Evolutionary conservation across 35 echinoderm and acorn worm genomes (phyloP).

Genomic region (Nesometra sesokonis): DNA sequence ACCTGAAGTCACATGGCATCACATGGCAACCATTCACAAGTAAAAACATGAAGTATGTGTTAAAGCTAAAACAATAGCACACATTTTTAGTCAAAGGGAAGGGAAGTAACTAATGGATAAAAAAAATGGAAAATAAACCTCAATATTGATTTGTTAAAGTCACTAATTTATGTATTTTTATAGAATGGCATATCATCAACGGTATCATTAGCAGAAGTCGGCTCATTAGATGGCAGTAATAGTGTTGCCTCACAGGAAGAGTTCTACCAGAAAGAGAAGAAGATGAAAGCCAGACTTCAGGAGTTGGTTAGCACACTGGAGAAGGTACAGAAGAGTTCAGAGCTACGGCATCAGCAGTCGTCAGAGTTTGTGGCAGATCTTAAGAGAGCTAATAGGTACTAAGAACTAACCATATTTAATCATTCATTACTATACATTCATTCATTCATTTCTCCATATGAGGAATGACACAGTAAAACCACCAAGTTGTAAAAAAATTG

Average conservation of each 20-base stretch:
- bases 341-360: slow-evolving; percentile 93
- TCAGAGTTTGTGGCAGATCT: slow-evolving; percentile 96
- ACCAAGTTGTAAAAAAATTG: no score
- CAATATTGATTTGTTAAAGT: no score
- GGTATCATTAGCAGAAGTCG: slow-evolving; percentile 67
- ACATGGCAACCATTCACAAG: no score
- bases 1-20: no score
- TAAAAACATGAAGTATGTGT: no score
- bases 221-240: slow-evolving; percentile 57
- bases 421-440: no score
- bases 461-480: no score
- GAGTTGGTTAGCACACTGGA: slow-evolving; percentile 79
- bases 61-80: no score
- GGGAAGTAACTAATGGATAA: no score
- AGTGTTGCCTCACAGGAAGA: slow-evolving; percentile 59
- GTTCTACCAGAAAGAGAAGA: slow-evolving; percentile 69
- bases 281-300: slow-evolving; percentile 63
- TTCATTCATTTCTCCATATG: no score
- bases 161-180: background rate
- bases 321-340: slow-evolving; percentile 97
- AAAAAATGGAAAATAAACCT: no score
- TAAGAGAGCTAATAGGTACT: slow-evolving; percentile 91
- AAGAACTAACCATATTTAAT: background rate
- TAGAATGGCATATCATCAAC: background rate
- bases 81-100: no score